phyloP scores from a whole-genome alignment of 2,113 vertebrate species.

The Oryzias javanicus region DNA sequence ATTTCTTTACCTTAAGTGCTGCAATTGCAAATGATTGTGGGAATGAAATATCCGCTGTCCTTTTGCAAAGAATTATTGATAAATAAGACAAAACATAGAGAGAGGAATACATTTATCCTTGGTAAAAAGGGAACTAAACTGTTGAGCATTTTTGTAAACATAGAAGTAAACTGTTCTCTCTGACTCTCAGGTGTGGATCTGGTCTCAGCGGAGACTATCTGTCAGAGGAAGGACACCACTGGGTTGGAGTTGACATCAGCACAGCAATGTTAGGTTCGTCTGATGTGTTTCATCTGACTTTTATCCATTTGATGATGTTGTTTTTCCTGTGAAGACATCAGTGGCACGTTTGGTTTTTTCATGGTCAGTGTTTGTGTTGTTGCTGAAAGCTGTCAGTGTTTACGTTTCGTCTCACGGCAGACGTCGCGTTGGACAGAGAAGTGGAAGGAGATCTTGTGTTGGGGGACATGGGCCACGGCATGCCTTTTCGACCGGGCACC shows the following conservation, averaged over 20 bases:
- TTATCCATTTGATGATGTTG: no score
- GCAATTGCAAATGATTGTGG: no score
- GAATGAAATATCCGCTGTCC: no score
- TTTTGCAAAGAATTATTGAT: no score
- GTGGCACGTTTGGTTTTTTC: background rate
- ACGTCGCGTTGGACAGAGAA: conserved; percentile 89
- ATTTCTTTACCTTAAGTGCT: no score
- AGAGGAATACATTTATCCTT: no score
- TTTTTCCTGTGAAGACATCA: no score
- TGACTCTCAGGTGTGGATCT: conserved; percentile 85
- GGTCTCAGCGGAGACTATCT: conserved; percentile 93
- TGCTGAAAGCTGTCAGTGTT: background rate
- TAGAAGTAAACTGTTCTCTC: background rate
- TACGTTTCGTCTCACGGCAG: conserved; percentile 58
- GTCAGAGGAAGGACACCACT: conserved; percentile 87
- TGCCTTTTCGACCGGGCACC: conserved; percentile 88
- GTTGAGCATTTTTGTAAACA: background rate
- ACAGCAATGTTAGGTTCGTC: conserved; percentile 90
- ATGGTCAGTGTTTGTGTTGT: background rate
- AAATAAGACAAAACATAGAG: no score
- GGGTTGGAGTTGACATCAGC: conserved; percentile 96
- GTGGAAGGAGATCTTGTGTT: conserved; percentile 89
- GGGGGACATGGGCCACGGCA: conserved; percentile 89
- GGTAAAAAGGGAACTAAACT: no score
- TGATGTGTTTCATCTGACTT: background rate